These are phyloP conservation scores for Agriopis marginaria DNA, from an alignment of 2,888 invertebrate genomes.

Conservation along the genomic window DNA sequence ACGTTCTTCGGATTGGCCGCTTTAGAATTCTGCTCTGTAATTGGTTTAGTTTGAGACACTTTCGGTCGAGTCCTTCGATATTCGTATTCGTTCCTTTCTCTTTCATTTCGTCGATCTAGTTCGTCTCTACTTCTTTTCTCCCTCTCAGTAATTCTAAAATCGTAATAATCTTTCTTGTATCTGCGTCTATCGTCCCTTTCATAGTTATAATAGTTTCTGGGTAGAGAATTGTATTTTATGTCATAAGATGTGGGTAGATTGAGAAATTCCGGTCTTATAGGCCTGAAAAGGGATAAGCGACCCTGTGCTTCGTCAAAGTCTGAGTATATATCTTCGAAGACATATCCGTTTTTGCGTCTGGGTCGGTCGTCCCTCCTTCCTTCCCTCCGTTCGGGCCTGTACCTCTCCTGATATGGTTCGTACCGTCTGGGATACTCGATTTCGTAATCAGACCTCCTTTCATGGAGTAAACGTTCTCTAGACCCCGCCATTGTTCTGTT, in stretches of 20 bases:
- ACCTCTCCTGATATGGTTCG: slow-evolving; percentile 56
- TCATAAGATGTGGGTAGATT: slow-evolving; percentile 76
- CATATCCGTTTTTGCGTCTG: slow-evolving; percentile 77
- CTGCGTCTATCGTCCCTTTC: slow-evolving; percentile 64
- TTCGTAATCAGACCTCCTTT: slow-evolving; percentile 69
- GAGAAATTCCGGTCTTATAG: slow-evolving; percentile 81
- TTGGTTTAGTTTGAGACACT: slow-evolving; percentile 38
- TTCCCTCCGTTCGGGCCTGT: slow-evolving; percentile 44
- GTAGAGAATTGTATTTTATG: slow-evolving; percentile 77
- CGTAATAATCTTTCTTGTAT: slow-evolving; percentile 78
- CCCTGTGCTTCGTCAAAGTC: slow-evolving; percentile 83
- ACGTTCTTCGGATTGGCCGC: slow-evolving; percentile 67
- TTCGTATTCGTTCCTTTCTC: slow-evolving; percentile 53
- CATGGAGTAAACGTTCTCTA: slow-evolving; percentile 76
- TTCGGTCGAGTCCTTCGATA: slow-evolving; percentile 36
- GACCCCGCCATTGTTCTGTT: slow-evolving; percentile 78
- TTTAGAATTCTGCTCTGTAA: slow-evolving; percentile 49
- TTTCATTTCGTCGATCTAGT: slow-evolving; percentile 45
- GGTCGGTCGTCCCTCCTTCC: slow-evolving; percentile 62
- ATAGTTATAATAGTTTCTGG: slow-evolving; percentile 75
- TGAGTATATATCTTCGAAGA: slow-evolving; percentile 83
- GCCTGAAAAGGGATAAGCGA: slow-evolving; percentile 77
- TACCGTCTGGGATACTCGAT: slow-evolving; percentile 64
- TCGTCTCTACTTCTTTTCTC: slow-evolving; percentile 69
- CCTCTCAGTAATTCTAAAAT: slow-evolving; percentile 75